phyloP scores from a whole-genome alignment of 2,888 invertebrate species.

The Cyclophora albipunctata region DNA sequence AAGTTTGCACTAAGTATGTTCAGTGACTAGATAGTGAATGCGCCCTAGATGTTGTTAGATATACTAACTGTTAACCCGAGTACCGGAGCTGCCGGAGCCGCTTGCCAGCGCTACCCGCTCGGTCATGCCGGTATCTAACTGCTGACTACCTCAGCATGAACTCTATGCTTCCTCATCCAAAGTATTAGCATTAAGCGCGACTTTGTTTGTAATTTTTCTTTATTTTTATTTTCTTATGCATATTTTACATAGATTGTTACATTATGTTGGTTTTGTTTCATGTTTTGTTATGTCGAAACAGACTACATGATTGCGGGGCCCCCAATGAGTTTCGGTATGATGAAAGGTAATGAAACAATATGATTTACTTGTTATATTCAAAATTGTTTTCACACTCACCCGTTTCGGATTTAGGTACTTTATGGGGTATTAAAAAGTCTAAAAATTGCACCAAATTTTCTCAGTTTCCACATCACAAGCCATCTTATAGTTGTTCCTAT shows the following conservation, averaged over 20 bases:
- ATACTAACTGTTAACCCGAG: slow-evolving; percentile 61
- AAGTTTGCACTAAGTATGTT: slow-evolving; percentile 27
- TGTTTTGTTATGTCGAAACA: slow-evolving; percentile 81
- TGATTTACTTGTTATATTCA: slow-evolving; percentile 50
- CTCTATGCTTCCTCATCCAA: slow-evolving; percentile 52
- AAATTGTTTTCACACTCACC: slow-evolving; percentile 60
- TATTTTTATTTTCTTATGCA: slow-evolving; percentile 42
- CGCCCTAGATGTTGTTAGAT: slow-evolving; percentile 50
- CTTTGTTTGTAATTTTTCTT: slow-evolving; percentile 29
- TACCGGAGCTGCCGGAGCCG: slow-evolving; percentile 50
- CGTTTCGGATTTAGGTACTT: slow-evolving; percentile 59
- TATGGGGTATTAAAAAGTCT: slow-evolving; percentile 55
- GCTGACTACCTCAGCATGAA: slow-evolving; percentile 47
- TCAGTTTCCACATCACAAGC: slow-evolving; percentile 56
- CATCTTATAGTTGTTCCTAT: slow-evolving; percentile 26
- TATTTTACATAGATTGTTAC: slow-evolving; percentile 77
- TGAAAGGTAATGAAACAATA: slow-evolving; percentile 83
- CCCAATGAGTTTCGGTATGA: slow-evolving; percentile 90
- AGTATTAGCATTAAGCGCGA: slow-evolving; percentile 40
- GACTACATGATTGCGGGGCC: slow-evolving; percentile 84
- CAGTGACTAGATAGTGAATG: slow-evolving; percentile 28
- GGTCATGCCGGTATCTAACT: slow-evolving; percentile 51
- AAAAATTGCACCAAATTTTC: slow-evolving; percentile 44
- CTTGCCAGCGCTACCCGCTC: slow-evolving; percentile 50
- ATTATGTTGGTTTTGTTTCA: slow-evolving; percentile 82